Percentiles rank a stretch among this genome's conserved stretches.
Evolutionary conservation across 1,140 invertebrate species (phyloP).

Genomic region (Trichonephila clavata): DNA sequence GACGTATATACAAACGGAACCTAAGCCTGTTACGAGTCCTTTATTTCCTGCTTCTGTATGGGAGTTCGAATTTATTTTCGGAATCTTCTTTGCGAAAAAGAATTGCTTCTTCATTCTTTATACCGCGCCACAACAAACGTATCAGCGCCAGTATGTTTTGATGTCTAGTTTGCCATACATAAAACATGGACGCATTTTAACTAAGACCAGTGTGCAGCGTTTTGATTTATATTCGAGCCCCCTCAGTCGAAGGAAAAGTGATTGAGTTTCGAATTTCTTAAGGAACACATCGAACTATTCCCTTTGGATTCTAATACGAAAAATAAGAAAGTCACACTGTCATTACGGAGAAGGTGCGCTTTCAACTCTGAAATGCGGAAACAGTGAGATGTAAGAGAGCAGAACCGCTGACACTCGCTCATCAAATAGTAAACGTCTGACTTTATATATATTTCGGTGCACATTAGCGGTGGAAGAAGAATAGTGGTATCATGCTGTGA

Average conservation of each 20-base stretch:
- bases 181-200: slow-evolving; percentile 29
- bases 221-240: slow-evolving; percentile 20
- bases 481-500: background rate
- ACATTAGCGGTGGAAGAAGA: background rate
- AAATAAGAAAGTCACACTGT: slow-evolving; percentile 30
- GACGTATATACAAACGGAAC: background rate
- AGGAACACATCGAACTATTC: slow-evolving; percentile 28
- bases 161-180: slow-evolving; percentile 10
- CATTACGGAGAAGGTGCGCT: background rate
- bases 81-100: background rate
- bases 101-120: slow-evolving; percentile 18
- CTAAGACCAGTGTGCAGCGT: background rate
- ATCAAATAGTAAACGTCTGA: slow-evolving; percentile 22
- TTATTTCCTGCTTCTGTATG: background rate
- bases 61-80: slow-evolving; percentile 1
- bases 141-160: background rate
- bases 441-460: background rate
- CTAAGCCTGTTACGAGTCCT: slow-evolving; percentile 21
- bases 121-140: background rate
- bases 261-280: slow-evolving; percentile 39
- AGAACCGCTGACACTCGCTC: slow-evolving; percentile 9
- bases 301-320: slow-evolving; percentile 26
- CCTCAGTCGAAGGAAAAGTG: background rate
- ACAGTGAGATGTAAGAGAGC: background rate
- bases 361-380: background rate